These are phyloP conservation scores for Amazona finschi DNA, from an alignment of 2,797 vertebrate species.

Conservation along the genomic window DNA sequence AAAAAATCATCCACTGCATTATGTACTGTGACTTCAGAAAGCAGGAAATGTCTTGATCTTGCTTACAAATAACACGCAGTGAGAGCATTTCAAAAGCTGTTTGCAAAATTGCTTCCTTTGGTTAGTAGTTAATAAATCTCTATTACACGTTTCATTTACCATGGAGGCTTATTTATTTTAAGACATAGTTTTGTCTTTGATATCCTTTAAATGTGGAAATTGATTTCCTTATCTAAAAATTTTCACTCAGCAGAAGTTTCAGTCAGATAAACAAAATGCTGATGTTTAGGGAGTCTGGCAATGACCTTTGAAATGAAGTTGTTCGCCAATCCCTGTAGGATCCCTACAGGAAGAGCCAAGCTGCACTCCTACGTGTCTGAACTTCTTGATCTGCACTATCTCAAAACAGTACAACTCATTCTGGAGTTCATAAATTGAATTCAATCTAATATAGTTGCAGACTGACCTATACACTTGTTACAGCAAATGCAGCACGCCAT, in stretches of 20 bases:
- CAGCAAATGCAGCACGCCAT: background rate
- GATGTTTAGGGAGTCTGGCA: background rate
- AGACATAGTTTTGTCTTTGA: background rate
- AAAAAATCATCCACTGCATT: constrained; percentile 15
- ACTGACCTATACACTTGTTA: background rate
- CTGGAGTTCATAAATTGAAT: background rate
- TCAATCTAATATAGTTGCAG: background rate
- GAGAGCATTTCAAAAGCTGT: background rate
- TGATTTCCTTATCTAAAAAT: background rate
- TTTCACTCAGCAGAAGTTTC: background rate
- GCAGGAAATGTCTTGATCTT: constrained; percentile 38
- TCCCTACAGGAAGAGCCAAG: background rate
- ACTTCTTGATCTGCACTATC: background rate
- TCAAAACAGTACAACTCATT: background rate
- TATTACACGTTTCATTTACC: background rate
- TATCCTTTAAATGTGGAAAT: background rate
- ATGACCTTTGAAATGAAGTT: background rate
- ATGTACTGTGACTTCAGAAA: constrained; percentile 14
- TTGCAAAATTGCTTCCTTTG: background rate
- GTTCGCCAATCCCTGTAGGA: background rate
- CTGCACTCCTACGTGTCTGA: background rate
- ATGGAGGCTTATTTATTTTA: background rate
- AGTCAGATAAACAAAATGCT: background rate
- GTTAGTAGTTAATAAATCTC: background rate
- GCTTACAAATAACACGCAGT: background rate